These are phyloP conservation scores for Petrocephalus schoutedeni DNA, from an alignment of 2,797 vertebrate species.

Conservation along the genomic window DNA sequence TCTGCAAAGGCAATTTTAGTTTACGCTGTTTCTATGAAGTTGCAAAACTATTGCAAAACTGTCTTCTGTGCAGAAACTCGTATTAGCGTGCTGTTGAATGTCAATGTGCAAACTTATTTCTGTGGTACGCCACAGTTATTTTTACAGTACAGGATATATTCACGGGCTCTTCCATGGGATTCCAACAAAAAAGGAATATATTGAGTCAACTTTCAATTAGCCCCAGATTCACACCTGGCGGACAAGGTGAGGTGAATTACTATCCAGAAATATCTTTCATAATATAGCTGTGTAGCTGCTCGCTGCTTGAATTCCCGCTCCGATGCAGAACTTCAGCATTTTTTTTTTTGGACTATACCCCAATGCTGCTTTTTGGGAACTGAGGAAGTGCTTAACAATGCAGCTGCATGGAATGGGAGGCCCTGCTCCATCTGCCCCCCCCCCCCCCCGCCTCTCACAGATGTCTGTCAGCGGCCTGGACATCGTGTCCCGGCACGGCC, in stretches of 20 bases:
- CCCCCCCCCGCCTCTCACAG: background rate
- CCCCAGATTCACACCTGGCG: background rate
- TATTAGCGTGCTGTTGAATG: background rate
- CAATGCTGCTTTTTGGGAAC: background rate
- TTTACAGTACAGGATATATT: background rate
- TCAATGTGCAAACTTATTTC: background rate
- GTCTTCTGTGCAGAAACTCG: background rate
- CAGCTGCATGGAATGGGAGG: background rate
- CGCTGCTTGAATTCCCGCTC: background rate
- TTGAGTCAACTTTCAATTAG: background rate
- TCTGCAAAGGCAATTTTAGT: conserved; percentile 1
- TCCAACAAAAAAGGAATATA: background rate
- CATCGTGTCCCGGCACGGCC: background rate
- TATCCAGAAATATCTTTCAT: background rate
- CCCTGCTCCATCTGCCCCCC: background rate
- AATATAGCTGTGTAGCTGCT: background rate
- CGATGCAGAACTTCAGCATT: background rate
- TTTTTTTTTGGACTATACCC: background rate
- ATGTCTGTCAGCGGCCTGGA: background rate
- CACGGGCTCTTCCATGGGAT: background rate
- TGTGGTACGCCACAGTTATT: background rate
- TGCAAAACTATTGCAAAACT: background rate
- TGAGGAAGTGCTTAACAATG: conserved; percentile 10
- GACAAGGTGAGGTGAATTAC: conserved; percentile 3
- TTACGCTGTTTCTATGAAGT: background rate